A percentile compares a stretch with the other conserved stretches of the same genome.
phyloP scores from a whole-genome alignment of 2,113 vertebrate genomes.

The Rynchops niger region DNA sequence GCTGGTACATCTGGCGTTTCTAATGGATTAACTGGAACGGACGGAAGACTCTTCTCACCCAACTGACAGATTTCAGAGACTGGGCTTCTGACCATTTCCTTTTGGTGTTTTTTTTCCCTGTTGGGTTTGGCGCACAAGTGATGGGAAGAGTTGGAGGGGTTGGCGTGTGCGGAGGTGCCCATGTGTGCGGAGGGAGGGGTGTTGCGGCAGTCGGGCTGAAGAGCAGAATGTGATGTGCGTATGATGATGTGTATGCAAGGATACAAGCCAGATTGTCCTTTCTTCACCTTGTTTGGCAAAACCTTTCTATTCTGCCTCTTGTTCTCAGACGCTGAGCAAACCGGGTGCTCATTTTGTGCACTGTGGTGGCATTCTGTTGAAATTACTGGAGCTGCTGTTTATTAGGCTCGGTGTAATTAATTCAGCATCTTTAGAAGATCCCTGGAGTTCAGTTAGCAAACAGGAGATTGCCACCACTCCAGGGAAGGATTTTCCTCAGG shows the following conservation, averaged over 20 bases:
- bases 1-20: not conserved
- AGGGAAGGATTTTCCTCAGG: slow-evolving; percentile 18
- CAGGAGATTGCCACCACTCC: slow-evolving; percentile 36
- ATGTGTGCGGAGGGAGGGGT: not conserved
- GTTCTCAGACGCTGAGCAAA: not conserved
- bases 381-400: not conserved
- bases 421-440: slow-evolving; percentile 19
- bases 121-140: not conserved
- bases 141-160: not conserved
- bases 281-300: not conserved
- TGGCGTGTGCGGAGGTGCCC: not conserved
- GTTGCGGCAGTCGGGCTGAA: not conserved
- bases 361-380: not conserved
- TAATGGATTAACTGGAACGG: not conserved
- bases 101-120: not conserved
- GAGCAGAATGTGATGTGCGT: not conserved
- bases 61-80: not conserved
- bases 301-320: not conserved
- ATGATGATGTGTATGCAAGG: not conserved
- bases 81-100: not conserved
- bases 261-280: not conserved
- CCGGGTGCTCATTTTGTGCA: not conserved
- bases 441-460: slow-evolving; percentile 43
- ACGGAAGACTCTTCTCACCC: not conserved
- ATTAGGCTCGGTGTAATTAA: slow-evolving; percentile 15